These are phyloP conservation scores for Spilogale gracilis DNA, from an alignment of 2,113 vertebrate species.

Conservation along the genomic window DNA sequence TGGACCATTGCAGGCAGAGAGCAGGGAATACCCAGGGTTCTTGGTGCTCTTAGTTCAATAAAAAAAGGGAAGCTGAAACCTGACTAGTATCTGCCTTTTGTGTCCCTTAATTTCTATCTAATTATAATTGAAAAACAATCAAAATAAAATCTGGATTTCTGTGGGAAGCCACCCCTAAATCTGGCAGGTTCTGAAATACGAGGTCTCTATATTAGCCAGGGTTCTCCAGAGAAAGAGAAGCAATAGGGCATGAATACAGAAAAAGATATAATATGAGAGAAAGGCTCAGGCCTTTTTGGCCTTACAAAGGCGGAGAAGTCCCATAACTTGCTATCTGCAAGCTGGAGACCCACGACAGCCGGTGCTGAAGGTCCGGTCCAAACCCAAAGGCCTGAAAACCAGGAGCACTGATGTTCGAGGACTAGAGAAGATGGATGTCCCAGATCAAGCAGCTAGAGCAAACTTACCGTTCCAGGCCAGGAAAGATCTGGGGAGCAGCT, in stretches of 20 bases:
- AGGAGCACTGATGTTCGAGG: not conserved
- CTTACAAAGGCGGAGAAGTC: no score
- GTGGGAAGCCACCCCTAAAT: not conserved
- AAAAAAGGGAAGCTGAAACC: not conserved
- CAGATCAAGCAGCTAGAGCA: not conserved
- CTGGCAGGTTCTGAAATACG: not conserved
- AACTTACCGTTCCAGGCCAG: not conserved
- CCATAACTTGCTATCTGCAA: not conserved
- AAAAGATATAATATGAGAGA: not conserved
- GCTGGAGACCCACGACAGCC: not conserved
- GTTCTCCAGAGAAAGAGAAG: not conserved
- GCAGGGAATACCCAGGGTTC: not conserved
- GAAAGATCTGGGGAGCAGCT: not conserved
- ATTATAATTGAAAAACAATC: not conserved
- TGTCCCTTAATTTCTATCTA: not conserved
- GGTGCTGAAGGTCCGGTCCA: not conserved
- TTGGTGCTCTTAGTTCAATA: not conserved
- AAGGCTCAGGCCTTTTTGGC: no score
- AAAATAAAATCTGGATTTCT: not conserved
- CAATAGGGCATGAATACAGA: not conserved
- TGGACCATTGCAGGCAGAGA: not conserved
- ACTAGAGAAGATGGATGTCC: not conserved
- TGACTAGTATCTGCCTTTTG: not conserved
- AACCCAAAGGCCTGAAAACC: not conserved
- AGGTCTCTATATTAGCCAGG: not conserved